Evolutionary conservation across 2,113 vertebrate species (phyloP).

Genomic region (Pachycephala philippinensis): DNA sequence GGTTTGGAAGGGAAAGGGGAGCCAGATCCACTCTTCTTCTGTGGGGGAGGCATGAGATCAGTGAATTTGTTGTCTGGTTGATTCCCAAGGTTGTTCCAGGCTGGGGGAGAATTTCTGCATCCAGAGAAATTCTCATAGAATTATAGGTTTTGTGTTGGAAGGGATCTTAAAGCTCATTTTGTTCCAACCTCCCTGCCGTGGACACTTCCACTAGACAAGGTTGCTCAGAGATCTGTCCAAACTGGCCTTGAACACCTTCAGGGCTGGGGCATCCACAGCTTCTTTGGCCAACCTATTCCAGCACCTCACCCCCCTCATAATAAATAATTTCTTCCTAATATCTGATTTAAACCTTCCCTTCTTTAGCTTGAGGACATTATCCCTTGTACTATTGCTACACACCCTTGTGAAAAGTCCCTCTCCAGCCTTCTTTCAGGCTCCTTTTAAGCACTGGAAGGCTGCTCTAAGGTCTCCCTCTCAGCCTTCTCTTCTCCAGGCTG

Average conservation of each 20-base stretch:
- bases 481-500: neutral
- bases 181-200: neutral
- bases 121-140: neutral
- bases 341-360: neutral
- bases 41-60: neutral
- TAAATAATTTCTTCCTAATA: neutral
- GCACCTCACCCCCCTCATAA: neutral
- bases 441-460: neutral
- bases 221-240: neutral
- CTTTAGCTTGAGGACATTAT: neutral
- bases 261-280: neutral
- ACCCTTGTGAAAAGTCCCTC: neutral
- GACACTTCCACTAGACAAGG: neutral
- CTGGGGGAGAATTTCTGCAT: neutral
- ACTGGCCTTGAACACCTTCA: neutral
- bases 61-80: neutral
- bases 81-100: fast-evolving
- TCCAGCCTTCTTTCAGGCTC: neutral
- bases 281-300: neutral
- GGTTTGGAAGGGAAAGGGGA: neutral
- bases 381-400: neutral
- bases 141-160: neutral
- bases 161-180: neutral
- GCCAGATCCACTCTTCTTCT: neutral
- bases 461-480: neutral